These are phyloP conservation scores for Lerema accius DNA, from an alignment of 1,140 invertebrate species.

Conservation along the genomic window DNA sequence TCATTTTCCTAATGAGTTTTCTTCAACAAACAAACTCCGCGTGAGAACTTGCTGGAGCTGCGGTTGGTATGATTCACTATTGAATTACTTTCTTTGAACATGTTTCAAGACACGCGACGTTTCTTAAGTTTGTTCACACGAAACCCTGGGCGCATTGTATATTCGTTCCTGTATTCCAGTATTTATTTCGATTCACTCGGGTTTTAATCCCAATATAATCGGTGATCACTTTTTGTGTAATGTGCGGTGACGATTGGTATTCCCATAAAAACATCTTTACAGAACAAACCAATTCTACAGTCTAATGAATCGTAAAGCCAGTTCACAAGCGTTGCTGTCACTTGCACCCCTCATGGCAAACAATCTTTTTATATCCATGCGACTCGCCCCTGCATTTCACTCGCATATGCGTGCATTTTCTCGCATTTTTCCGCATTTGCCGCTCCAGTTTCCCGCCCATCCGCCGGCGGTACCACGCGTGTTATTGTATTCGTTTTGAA, in stretches of 20 bases:
- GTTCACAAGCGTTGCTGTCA: constrained; percentile 8
- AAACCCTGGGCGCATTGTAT: too few relatives aligned
- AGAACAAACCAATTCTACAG: not conserved
- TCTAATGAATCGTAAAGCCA: constrained; percentile 20
- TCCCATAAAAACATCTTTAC: not conserved
- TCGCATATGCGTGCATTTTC: not conserved
- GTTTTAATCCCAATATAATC: too few relatives aligned
- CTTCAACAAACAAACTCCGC: constrained; percentile 1
- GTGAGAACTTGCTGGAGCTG: not conserved
- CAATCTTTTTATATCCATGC: constrained; percentile 1
- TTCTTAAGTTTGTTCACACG: not conserved
- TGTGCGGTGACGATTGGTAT: too few relatives aligned
- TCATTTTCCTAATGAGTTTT: constrained; percentile 6
- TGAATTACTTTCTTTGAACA: not conserved
- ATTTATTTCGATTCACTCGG: too few relatives aligned
- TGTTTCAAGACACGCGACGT: not conserved
- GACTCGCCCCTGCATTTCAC: not conserved
- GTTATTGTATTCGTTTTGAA: constrained; percentile 29
- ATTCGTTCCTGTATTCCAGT: too few relatives aligned
- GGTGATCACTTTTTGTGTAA: too few relatives aligned
- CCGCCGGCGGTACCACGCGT: constrained; percentile 16
- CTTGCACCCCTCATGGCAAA: constrained; percentile 5
- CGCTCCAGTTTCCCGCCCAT: constrained; percentile 11
- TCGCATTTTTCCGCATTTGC: not conserved
- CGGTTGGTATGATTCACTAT: not conserved